Base-by-base conservation (phyloP, 2,888 invertebrate genomes). In the Acleris sparsana region DNA sequence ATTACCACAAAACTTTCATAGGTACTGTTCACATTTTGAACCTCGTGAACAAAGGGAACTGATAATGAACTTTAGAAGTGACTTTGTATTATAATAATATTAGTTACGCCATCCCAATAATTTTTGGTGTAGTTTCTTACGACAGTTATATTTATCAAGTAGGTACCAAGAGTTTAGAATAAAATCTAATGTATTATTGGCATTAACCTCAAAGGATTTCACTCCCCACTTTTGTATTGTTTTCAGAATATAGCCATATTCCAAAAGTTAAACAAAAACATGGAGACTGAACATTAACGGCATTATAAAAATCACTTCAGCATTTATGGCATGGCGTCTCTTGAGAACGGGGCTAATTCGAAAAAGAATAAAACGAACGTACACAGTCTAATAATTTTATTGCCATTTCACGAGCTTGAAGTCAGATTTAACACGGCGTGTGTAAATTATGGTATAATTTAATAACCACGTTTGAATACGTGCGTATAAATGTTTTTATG, bases 361-460 rank as follows among this genome's bases (percentile, higher is more conserved):
- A 77, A 79, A 79, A 80, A 75, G 73, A 78, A 79, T 78, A 79
- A 79, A 79, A 83, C 80, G 74, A 77, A 73, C 76, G 74, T 78
- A 84, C 80, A 81, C 80, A 80, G 80, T 80, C 83, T 87, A 85
- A 88, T 88, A 86, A 85, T 89, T 89, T 88, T 88, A 89, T 88
- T 84, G 83, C 84, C 80, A 83, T 86, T 87, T 86, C 86, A 89
- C 85, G 83, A 85, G 85, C 85, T 84, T 79, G 82, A 86, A 84
- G 83, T 84, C 83, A 82, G 89, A 90, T 89, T 88, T 87, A 85
- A 86, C 85, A 84, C 82, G 79, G 83, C 82, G 86, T 84, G 88
- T 87, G 87, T 89, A 90, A 89, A 89, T 91, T 89, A 89, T 88
- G 86, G 88, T 89, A 87, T 88, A 88, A 90, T 90, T 90, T 89